These are phyloP conservation scores for Rynchops niger DNA, from an alignment of 2,113 vertebrate species.

Conservation along the genomic window DNA sequence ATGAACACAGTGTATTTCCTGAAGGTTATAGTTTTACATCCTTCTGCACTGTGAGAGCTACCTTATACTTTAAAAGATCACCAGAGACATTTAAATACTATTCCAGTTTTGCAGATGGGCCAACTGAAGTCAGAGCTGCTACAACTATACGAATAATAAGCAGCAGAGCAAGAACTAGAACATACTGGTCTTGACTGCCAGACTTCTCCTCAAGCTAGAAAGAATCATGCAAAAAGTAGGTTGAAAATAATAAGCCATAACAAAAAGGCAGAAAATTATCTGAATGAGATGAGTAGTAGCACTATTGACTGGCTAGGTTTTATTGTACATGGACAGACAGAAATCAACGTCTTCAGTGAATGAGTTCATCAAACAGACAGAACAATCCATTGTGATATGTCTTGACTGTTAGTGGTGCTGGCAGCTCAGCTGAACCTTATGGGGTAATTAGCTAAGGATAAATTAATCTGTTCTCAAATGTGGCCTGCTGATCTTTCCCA, in stretches of 20 bases:
- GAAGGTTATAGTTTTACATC: background rate
- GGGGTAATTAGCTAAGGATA: slow-evolving; percentile 51
- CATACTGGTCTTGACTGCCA: background rate
- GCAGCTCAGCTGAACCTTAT: slow-evolving; percentile 38
- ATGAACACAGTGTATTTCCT: background rate
- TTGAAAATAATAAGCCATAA: slow-evolving; percentile 31
- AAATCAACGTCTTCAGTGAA: slow-evolving; percentile 23
- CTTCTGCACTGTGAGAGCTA: background rate
- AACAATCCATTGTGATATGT: slow-evolving; percentile 32
- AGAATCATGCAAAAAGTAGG: background rate
- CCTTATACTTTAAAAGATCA: background rate
- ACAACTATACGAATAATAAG: background rate
- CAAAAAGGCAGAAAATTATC: background rate
- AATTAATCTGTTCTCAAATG: slow-evolving; percentile 53
- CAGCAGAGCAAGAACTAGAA: background rate
- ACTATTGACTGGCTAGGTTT: background rate
- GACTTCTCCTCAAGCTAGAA: background rate
- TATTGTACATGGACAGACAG: slow-evolving; percentile 6
- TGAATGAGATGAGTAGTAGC: slow-evolving; percentile 4
- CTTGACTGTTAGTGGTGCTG: slow-evolving; percentile 47
- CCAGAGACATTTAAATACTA: background rate
- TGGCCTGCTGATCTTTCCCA: background rate
- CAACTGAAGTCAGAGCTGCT: background rate
- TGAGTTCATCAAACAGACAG: slow-evolving; percentile 34
- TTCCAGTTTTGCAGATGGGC: background rate